phyloP scores from a whole-genome alignment of 2,888 invertebrate species.

The Microdon myrmicae region DNA sequence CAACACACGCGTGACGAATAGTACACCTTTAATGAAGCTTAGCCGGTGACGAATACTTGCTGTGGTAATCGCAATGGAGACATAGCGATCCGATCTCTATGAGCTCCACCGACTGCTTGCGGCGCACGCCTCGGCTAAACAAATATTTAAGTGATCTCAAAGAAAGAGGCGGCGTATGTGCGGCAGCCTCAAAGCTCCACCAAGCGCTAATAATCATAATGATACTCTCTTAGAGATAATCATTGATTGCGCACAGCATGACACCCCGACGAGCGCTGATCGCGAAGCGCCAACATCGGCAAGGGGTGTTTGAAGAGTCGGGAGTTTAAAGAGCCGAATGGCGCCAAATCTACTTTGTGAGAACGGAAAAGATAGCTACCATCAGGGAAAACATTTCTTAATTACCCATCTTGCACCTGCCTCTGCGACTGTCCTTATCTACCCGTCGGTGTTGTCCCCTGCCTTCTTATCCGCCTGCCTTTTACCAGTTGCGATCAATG shows the following conservation, averaged over 20 bases:
- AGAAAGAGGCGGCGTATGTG: conserved; percentile 44
- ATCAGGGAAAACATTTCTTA: conserved; percentile 38
- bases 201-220: conserved; percentile 49
- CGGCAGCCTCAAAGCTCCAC: conserved; percentile 45
- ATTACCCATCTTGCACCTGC: conserved; percentile 42
- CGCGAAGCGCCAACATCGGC: too few species aligned
- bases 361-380: conserved; percentile 33
- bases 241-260: conserved; percentile 40
- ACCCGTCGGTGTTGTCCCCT: neutral
- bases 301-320: too few species aligned
- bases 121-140: conserved; percentile 28
- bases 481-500: too few species aligned
- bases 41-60: conserved; percentile 15
- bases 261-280: conserved; percentile 4
- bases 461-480: conserved; percentile 19
- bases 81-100: conserved; percentile 11
- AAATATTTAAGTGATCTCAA: conserved; percentile 40
- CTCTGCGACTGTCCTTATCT: conserved; percentile 9
- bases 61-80: conserved; percentile 24
- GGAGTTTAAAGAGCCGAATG: conserved; percentile 34
- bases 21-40: conserved; percentile 8
- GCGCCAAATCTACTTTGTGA: conserved; percentile 35
- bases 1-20: conserved; percentile 35
- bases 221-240: conserved; percentile 47
- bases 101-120: neutral